A percentile compares a stretch with the other conserved stretches of the same genome.
Conservation (phyloP, 2,797 vertebrate species). For the Phrynocephalus forsythii region DNA sequence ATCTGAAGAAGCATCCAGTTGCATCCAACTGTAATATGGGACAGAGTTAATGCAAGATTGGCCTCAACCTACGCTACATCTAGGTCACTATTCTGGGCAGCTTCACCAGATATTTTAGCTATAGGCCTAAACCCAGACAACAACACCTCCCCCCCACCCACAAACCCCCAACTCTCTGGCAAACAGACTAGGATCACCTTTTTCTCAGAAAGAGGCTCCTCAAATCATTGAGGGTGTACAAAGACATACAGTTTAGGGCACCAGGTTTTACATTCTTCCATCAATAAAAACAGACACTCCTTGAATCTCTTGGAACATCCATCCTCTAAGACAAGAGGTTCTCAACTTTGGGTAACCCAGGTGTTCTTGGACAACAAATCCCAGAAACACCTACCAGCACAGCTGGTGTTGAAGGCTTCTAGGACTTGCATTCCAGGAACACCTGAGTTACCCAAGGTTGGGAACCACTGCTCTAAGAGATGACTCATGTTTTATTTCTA, state of each 20-base stretch:
- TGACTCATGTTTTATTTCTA: conserved; percentile 8
- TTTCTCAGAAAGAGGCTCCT: conserved; percentile 3
- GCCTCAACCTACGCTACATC: conserved; percentile 1
- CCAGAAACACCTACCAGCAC: too few relatives aligned
- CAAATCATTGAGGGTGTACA: not conserved
- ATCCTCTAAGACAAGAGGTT: not conserved
- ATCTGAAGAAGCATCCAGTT: not conserved
- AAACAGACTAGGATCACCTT: not conserved
- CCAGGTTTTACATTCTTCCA: conserved; percentile 16
- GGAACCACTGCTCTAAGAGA: not conserved
- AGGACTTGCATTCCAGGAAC: too few relatives aligned
- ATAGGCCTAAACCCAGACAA: not conserved
- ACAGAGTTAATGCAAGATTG: conserved; percentile 5
- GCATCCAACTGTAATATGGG: not conserved
- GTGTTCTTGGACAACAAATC: too few relatives aligned
- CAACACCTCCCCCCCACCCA: not conserved
- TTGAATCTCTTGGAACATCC: conserved; percentile 13
- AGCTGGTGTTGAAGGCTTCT: too few relatives aligned
- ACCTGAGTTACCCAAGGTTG: too few relatives aligned
- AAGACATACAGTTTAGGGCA: not conserved
- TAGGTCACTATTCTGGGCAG: conserved; percentile 16
- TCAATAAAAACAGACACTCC: conserved; percentile 21
- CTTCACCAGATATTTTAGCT: conserved; percentile 1
- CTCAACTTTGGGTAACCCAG: too few relatives aligned
- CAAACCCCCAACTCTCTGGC: not conserved